Base-by-base conservation (phyloP, 2,797 vertebrate genomes). In the Periophthalmus magnuspinnatus region DNA sequence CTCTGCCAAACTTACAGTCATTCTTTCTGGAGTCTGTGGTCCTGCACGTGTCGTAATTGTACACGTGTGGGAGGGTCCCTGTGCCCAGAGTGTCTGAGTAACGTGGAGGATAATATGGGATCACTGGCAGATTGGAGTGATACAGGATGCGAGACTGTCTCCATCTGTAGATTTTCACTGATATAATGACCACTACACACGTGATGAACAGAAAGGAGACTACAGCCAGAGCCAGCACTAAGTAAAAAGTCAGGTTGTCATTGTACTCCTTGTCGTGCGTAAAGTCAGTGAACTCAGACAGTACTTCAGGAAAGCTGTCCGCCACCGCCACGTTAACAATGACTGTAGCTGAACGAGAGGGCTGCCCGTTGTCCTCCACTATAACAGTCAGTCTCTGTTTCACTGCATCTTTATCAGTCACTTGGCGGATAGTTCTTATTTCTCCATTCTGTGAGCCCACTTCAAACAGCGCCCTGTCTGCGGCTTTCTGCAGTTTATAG, bases 391-490 rank as follows among this genome's bases (percentile, higher is more conserved):
- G 50, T 69, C 68, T 69, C 32, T 69, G 90, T 66, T 83, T 89
- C 47, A 85, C 82, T 6, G 67, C 52, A 72, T 91, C 88, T 85
- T 88, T 75, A 69, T 89, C 84, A 58, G 65, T 85, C 61, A 89
- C 76, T 57, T 70, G 80, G 9, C 87, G 84, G 54, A 76, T 72
- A 33, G 89, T 91, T 75, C 85, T 79, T 64, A 93, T 89, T 81
- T 93, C 92, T 60, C 93, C 91, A 62, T 90, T 92, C 71, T 93
- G 90, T 76, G 74, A 74, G 21, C 88, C 88, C 82, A 94, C 91
- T 78, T 80, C 87, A 86, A 92, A 93, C 66, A 94, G 83, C 17
- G 89, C 86, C 45, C 90, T 93, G 78, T 94, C 93, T 60, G 90
- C 87, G 76, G 86, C 81, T 89, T 91, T 92, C 52, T 91, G 89